Evolutionary conservation across 1,140 invertebrate species (phyloP), one percentile per base, ranked within the genome.

Genomic region (Conus betulinus): DNA sequence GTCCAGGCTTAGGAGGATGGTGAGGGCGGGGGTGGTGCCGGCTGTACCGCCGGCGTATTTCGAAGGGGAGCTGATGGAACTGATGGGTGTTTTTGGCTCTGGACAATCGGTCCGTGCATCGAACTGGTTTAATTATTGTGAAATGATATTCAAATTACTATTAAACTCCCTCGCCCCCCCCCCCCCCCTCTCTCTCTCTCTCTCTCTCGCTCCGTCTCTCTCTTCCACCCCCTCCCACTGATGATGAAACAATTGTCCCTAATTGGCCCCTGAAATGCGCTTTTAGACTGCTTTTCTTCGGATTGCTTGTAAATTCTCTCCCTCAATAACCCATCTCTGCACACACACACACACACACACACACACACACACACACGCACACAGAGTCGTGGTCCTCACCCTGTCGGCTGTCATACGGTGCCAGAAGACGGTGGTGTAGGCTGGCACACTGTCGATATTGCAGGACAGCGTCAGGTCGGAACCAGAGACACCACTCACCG

Each of bases 1-100:
- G 0, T 51, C 71, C 17, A 87, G n/a, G 71, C 23, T 7, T 3
- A 8, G 39, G n/a, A 8, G 39, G 71, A 87, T 79, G 74, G 85
- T 87, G 51, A 87, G 85, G n/a, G 71, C 51, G 7, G 85, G 85
- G 5, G 23, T 79, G 71, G 85, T 78, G 83, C 51, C 11, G 7
- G 82, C 57, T 10, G 71, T 87, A 17, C 67, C 85, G 5, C 74
- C 74, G 3, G 74, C 71, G n/a, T 87, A 87, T 74, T 76, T 87
- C 15, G 17, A 8, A 5, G 71, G 17, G 74, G 1, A 57, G 74
- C 23, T 51, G 85, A 23, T 5, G n/a, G 71, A 15, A 39, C 39
- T 87, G 53, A 87, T 76, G 7, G 17, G 3, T 6, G 51, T 86
- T 20, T n/a, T 74, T 76, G 3, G 13, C 71, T 51, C 84, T 86